Evolutionary conservation across 2,113 vertebrate species (phyloP).

Genomic region (Sceloporus tristichus): DNA sequence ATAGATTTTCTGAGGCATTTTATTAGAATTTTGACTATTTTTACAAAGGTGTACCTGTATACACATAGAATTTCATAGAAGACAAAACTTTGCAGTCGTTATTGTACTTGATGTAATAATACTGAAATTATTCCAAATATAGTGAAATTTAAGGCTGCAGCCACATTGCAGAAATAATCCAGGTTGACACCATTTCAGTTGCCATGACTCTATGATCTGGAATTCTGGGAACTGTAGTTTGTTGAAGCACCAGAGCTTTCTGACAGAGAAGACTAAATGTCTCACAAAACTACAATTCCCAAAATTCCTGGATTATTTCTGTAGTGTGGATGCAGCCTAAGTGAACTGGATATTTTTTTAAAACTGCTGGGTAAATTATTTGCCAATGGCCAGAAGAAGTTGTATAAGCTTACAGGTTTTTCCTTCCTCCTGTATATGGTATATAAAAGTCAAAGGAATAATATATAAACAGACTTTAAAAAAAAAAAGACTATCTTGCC

Average conservation of each 20-base stretch:
- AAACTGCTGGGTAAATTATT: slow-evolving; percentile 50
- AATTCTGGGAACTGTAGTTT: too few species aligned
- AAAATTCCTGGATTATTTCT: too few species aligned
- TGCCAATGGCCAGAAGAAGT: slow-evolving; percentile 40
- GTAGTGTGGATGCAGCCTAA: too few species aligned
- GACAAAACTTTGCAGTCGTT: slow-evolving; percentile 55
- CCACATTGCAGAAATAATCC: too few species aligned
- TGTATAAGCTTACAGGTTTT: slow-evolving; percentile 55
- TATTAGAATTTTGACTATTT: slow-evolving; percentile 38
- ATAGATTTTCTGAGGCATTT: slow-evolving; percentile 57
- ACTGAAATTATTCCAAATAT: slow-evolving; percentile 57
- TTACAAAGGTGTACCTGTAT: slow-evolving; percentile 62
- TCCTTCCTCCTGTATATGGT: neutral
- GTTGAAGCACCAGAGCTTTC: too few species aligned
- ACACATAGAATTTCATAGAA: slow-evolving; percentile 60
- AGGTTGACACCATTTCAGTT: too few species aligned
- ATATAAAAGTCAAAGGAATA: neutral
- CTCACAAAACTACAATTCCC: too few species aligned
- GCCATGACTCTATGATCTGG: too few species aligned
- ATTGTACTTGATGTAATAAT: slow-evolving; percentile 56
- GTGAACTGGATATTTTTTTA: slow-evolving; percentile 11
- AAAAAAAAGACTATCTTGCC: too few species aligned
- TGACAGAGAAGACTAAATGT: too few species aligned
- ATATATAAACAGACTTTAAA: neutral
- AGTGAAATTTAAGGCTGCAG: slow-evolving; percentile 30